Base-by-base conservation (phyloP, 2,113 vertebrate genomes). In the Microtus oregoni region DNA sequence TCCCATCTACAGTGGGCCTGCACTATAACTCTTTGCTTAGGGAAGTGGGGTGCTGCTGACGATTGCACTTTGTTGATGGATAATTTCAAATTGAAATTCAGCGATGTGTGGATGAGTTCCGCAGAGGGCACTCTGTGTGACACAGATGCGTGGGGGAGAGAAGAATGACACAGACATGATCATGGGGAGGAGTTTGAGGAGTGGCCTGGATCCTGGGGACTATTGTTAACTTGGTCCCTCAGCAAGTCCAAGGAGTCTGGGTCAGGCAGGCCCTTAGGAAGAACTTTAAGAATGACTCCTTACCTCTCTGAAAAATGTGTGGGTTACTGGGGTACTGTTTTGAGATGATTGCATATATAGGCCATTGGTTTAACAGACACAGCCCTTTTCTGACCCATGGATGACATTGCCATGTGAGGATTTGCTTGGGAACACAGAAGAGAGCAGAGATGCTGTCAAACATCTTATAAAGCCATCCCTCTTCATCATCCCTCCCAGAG, bases 81-180 rank as follows among this genome's bases (percentile, higher is more conserved):
- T 8, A 41, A 63, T 86, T 91, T 91, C 44, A 55, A 67, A 90
- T 92, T 92, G 75, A 38, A 85, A 44, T 90, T 47, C 63, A 67
- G 47, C 44, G 13, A 1, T 50, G 14, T 72, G 30, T 65, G 35
- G 26, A 17, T 52, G 41, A 20, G 47, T 67, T 73, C 77, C 63
- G 28, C 30, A 67, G 72, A 72, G 15, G 58, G 85, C 32, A 81
- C 22, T 61, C 5, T 38, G 26, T 30, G 26, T 24, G 17, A 67
- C 61, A n/a, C 2, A 5, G 17, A 50, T 8, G 20, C 30, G 38
- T 70, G 1, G 24, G 86, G 32, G 38, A 85, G 58, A 85, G 58
- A n/a, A 76, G 19, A 47, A 26, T 4, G 35, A 7, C 28, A 67
- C 5, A 73, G 30, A 76, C 4, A 5, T 44, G 13, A 67, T 5